These are phyloP conservation scores for Plutomurus gul DNA, from an alignment of 1,140 invertebrate genomes.

Conservation along the genomic window DNA sequence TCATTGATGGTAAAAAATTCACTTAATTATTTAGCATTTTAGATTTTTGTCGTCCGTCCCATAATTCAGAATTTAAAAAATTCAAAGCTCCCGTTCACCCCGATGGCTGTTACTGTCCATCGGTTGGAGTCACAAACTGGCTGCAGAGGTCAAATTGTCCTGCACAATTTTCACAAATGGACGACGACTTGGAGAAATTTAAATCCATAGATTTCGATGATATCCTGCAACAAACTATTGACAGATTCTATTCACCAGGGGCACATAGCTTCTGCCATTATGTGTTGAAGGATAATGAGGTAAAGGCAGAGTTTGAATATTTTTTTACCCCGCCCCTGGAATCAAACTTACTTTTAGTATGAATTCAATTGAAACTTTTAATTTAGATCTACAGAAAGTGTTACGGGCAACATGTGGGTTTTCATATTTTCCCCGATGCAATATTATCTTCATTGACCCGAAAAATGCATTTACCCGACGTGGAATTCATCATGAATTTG, in stretches of 20 bases:
- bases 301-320: too few relatives aligned
- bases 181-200: slow-evolving; percentile 74
- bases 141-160: slow-evolving; percentile 71
- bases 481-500: slow-evolving; percentile 90
- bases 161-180: slow-evolving; percentile 70
- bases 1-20: slow-evolving; percentile 63
- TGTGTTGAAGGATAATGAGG: slow-evolving; percentile 79
- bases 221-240: slow-evolving; percentile 67
- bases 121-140: slow-evolving; percentile 68
- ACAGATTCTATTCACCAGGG: slow-evolving; percentile 71
- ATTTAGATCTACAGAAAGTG: slow-evolving; percentile 79
- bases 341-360: not conserved
- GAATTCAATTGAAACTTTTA: not conserved
- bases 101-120: slow-evolving; percentile 85
- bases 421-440: slow-evolving; percentile 93
- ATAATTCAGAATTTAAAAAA: not conserved
- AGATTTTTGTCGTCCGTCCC: too few relatives aligned
- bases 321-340: not conserved
- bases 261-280: slow-evolving; percentile 90
- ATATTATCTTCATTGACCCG: slow-evolving; percentile 80
- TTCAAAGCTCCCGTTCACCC: slow-evolving; percentile 71
- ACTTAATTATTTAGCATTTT: not conserved
- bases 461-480: slow-evolving; percentile 82
- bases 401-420: slow-evolving; percentile 92
- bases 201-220: slow-evolving; percentile 71